Conservation (phyloP, 2,113 vertebrate species). For the Cololabis saira region DNA sequence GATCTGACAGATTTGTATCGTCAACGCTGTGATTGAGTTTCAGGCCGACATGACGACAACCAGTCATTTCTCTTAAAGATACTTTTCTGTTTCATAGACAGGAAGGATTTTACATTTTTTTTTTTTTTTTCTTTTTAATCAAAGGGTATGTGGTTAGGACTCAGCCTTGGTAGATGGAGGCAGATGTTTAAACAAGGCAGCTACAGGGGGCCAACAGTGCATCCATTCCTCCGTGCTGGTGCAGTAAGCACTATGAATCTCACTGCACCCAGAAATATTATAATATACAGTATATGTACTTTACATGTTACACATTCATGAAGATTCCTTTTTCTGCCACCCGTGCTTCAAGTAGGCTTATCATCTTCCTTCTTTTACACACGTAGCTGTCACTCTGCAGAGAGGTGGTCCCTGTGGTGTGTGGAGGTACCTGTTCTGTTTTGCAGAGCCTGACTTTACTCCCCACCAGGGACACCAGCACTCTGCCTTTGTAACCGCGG, state of each 20-base stretch:
- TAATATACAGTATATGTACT: constrained; percentile 40
- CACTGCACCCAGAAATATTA: constrained; percentile 10
- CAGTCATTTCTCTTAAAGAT: no score
- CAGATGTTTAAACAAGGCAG: background rate
- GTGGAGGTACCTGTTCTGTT: constrained; percentile 90
- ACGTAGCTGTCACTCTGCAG: constrained; percentile 64
- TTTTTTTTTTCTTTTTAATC: no score
- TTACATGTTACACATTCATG: constrained; percentile 48
- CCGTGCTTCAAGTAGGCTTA: constrained; percentile 42
- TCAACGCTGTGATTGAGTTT: no score
- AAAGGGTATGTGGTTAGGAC: background rate
- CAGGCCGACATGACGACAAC: no score
- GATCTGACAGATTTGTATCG: no score
- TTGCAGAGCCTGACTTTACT: constrained; percentile 94
- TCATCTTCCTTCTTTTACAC: constrained; percentile 49
- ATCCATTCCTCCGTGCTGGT: background rate
- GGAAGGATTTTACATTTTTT: no score
- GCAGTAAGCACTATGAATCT: background rate
- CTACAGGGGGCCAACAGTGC: background rate
- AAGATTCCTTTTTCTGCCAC: constrained; percentile 31
- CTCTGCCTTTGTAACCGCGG: constrained; percentile 93
- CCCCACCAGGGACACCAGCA: constrained; percentile 90
- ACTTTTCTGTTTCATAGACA: no score
- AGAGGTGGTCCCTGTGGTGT: constrained; percentile 65
- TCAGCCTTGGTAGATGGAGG: background rate